Base-by-base conservation (phyloP, 2,888 invertebrate genomes). In the Cerastis rubricosa region DNA sequence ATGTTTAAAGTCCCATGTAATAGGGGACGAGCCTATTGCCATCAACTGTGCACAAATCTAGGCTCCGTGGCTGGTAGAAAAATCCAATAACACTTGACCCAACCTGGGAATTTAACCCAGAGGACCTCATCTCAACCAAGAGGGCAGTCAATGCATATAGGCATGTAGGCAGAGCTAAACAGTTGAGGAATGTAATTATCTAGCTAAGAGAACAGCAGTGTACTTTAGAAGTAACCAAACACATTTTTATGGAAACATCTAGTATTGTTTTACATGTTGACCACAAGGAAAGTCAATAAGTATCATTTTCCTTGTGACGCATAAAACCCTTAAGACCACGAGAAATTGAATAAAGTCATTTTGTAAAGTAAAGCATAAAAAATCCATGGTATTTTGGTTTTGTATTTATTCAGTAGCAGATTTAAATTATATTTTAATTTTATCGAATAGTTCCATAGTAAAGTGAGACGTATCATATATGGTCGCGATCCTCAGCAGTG, bases 201-300 rank as follows among this genome's bases (percentile, higher is more conserved):
- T 19, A 29, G 11, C 12, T 35, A 47, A 5, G 7, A 25, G 9
- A 69, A 47, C 40, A 25, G 0, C 0, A 0, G 2, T 49, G 9
- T 61, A n/a, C 2, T 74, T 43, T n/a, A 1, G 4, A 43, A 5
- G 8, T 43, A 17, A 6, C 6, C 2, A 1, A 3, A 47, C 12
- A 9, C 14, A 2, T 40, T 29, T 0, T 11, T 22, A 35, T 0
- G 19, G n/a, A 35, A n/a, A 35, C 6, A 40, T 47, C 5, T 35
- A 19, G 17, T 71, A 61, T 75, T 49, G 17, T 49, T 75, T 35
- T 19, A 17, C 19, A 74, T 35, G 2, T 75, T n/a, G 3, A n/a
- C 9, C 14, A 14, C 40, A 29, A 43, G 76, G 66, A 76, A 66
- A 66, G 6, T 29, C n/a, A 47, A 17, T 63, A n/a, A n/a, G n/a